Conservation (phyloP, 53 echinoderm and acorn worm species). For the Holothuria leucospilota region DNA sequence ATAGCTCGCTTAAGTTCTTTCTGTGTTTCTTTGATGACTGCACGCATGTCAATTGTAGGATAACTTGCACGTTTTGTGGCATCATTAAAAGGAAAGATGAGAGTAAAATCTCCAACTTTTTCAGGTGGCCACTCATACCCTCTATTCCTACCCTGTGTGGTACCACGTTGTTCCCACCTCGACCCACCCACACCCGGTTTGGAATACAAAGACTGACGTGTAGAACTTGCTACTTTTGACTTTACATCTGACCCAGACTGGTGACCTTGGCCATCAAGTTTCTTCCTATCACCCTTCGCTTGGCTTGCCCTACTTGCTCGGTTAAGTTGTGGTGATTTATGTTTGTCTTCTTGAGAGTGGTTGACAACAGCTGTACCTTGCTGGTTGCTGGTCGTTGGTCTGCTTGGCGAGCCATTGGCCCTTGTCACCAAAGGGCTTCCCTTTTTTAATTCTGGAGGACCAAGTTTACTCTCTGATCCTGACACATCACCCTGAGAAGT, state of each 20-base stretch:
- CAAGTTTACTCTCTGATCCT: neutral
- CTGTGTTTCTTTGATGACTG: slow-evolving; percentile 73
- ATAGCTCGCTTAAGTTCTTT: slow-evolving; percentile 71
- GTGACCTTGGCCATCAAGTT: neutral
- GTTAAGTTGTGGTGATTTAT: neutral
- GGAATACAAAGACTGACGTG: slow-evolving; percentile 7
- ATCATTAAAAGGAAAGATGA: slow-evolving; percentile 80
- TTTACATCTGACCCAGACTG: neutral
- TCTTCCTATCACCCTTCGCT: neutral
- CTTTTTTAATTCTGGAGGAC: neutral
- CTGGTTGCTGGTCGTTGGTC: neutral
- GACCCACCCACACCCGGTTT: neutral
- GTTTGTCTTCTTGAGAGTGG: neutral
- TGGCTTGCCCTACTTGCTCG: neutral
- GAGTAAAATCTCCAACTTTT: slow-evolving; percentile 70
- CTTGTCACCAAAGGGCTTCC: neutral
- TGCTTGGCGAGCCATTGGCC: neutral
- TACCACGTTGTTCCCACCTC: neutral
- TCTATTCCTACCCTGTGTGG: neutral
- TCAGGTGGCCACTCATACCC: slow-evolving; percentile 32
- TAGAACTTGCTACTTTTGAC: neutral
- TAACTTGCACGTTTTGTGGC: slow-evolving; percentile 68
- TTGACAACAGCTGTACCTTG: neutral
- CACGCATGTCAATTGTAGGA: slow-evolving; percentile 71
- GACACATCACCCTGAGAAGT: neutral